Evolutionary conservation across 2,797 vertebrate genomes (phyloP).

Genomic region (Tympanoctomys barrerae): DNA sequence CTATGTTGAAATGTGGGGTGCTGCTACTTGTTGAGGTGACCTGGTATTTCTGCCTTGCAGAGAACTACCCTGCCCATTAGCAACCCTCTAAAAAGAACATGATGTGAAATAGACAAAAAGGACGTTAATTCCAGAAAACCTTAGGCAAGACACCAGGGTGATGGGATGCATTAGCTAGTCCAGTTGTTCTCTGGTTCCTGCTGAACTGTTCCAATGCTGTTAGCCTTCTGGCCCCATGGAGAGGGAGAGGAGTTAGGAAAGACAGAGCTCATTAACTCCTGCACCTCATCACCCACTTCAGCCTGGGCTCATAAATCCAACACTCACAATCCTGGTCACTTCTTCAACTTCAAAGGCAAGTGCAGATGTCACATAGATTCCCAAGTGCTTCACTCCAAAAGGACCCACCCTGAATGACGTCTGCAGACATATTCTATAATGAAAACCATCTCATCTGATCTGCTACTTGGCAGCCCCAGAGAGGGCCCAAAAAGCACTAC

Average conservation of each 20-base stretch:
- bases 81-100: not conserved
- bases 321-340: not conserved
- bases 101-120: not conserved
- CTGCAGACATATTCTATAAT: slow-evolving; percentile 56
- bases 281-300: not conserved
- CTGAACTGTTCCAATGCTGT: not conserved
- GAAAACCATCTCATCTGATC: slow-evolving; percentile 59
- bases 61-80: not conserved
- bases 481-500: slow-evolving; percentile 33
- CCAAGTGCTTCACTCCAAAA: slow-evolving; percentile 37
- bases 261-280: not conserved
- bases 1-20: not conserved
- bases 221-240: not conserved
- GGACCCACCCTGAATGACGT: slow-evolving; percentile 16
- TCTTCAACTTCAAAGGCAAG: slow-evolving; percentile 56
- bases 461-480: slow-evolving; percentile 47
- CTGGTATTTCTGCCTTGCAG: not conserved
- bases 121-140: slow-evolving; percentile 37
- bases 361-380: slow-evolving; percentile 59
- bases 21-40: not conserved
- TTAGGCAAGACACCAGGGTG: not conserved
- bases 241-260: not conserved
- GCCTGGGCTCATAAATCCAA: slow-evolving; percentile 4
- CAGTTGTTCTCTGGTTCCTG: not conserved
- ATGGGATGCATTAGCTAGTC: not conserved